Percentiles rank a stretch among this genome's conserved stretches.
These are phyloP conservation scores for Antennarius striatus DNA, from an alignment of 2,113 vertebrate species.

Conservation along the genomic window DNA sequence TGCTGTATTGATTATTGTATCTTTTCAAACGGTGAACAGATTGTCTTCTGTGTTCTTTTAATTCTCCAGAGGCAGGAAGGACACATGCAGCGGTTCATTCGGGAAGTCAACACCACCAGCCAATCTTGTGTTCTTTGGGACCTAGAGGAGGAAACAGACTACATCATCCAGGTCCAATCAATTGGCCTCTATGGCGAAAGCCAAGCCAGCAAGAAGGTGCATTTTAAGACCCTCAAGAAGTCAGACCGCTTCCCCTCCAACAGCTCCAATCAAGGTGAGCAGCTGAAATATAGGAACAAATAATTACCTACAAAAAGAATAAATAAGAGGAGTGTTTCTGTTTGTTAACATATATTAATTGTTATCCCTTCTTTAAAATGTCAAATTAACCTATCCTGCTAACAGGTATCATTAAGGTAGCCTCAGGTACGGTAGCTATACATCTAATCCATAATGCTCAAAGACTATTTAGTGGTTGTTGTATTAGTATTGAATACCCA, in stretches of 20 bases:
- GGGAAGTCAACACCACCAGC: constrained; percentile 97
- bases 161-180: constrained; percentile 95
- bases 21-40: neutral
- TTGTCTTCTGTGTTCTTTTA: neutral
- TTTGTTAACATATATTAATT: neutral
- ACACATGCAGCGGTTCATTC: constrained; percentile 93
- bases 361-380: too few relatives aligned
- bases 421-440: too few relatives aligned
- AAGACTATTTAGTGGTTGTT: too few relatives aligned
- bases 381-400: too few relatives aligned
- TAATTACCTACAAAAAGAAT: neutral
- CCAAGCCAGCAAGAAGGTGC: constrained; percentile 90
- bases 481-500: too few relatives aligned
- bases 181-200: constrained; percentile 94
- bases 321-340: neutral
- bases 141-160: constrained; percentile 93
- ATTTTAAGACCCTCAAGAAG: constrained; percentile 94
- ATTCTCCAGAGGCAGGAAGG: constrained; percentile 89
- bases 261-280: constrained; percentile 93
- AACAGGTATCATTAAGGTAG: too few relatives aligned
- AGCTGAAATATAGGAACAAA: neutral
- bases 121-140: constrained; percentile 96
- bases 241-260: constrained; percentile 91
- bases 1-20: constrained; percentile 7
- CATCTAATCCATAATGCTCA: too few relatives aligned